phyloP scores from a whole-genome alignment of 2,113 vertebrate genomes.

The Phasianus colchicus region DNA sequence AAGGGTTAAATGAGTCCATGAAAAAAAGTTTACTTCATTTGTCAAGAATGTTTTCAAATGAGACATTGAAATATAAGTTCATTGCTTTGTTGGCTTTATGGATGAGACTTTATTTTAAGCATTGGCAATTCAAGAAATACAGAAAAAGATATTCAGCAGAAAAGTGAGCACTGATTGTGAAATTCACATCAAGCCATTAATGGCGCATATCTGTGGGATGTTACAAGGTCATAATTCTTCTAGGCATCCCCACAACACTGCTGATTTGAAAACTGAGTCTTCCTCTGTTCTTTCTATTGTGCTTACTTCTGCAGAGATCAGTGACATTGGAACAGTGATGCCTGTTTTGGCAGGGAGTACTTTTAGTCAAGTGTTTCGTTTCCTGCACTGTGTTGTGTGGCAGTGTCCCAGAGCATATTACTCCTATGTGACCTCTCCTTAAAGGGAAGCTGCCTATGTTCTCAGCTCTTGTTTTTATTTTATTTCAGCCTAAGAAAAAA shows the following conservation, averaged over 20 bases:
- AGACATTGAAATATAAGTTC: background rate
- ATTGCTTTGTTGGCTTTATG: background rate
- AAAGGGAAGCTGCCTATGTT: background rate
- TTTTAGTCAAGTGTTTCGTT: background rate
- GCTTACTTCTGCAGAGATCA: background rate
- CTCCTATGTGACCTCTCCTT: background rate
- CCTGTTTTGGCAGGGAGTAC: background rate
- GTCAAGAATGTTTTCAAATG: background rate
- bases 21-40: background rate
- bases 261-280: background rate
- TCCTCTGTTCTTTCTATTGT: background rate
- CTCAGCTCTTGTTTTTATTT: background rate
- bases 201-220: background rate
- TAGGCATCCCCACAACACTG: background rate
- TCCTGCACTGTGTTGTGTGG: background rate
- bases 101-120: background rate
- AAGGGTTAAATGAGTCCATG: background rate
- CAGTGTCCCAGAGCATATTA: slow-evolving; percentile 11
- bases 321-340: background rate
- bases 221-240: background rate
- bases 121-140: background rate
- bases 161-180: background rate
- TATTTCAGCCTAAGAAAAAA: background rate
- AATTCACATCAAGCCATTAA: background rate
- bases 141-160: background rate